Conservation (phyloP, 2,797 vertebrate species). For the Epinephelus coioides region DNA sequence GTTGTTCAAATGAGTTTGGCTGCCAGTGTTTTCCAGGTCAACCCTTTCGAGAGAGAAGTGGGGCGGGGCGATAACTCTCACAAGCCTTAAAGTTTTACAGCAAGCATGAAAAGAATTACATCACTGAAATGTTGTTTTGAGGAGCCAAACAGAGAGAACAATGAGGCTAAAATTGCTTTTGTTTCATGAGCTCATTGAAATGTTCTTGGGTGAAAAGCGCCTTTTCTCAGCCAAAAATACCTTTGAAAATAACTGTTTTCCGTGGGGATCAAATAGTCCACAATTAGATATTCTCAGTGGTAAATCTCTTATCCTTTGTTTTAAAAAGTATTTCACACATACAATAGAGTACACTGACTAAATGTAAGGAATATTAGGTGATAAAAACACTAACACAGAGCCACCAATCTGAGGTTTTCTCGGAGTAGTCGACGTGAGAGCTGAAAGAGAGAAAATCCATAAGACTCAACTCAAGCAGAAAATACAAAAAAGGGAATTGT, state of each 20-base stretch:
- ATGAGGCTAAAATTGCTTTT: conserved; percentile 2
- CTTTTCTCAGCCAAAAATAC: conserved; percentile 16
- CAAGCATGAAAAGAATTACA: conserved; percentile 20
- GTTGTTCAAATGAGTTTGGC: conserved; percentile 67
- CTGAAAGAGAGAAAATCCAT: conserved; percentile 25
- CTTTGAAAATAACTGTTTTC: not conserved
- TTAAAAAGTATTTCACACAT: not conserved
- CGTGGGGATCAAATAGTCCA: not conserved
- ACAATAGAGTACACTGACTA: not conserved
- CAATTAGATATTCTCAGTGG: not conserved
- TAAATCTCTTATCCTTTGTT: not conserved
- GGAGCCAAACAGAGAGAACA: conserved; percentile 14
- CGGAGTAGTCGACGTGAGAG: conserved; percentile 4
- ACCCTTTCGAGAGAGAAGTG: conserved; percentile 13
- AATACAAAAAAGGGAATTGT: conserved; percentile 33
- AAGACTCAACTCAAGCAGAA: conserved; percentile 38
- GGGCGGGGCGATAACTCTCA: conserved; percentile 25
- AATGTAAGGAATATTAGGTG: not conserved
- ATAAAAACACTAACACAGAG: not conserved
- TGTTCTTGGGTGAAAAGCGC: not conserved
- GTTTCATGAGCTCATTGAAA: conserved; percentile 3
- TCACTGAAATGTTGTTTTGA: conserved; percentile 17
- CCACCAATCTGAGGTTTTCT: not conserved
- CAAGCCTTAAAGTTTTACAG: conserved; percentile 30
- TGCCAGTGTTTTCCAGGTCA: conserved; percentile 64